Percentiles rank a stretch among this genome's conserved stretches.
phyloP scores from a whole-genome alignment of 2,888 invertebrate genomes.

The Drosophila monieri region DNA sequence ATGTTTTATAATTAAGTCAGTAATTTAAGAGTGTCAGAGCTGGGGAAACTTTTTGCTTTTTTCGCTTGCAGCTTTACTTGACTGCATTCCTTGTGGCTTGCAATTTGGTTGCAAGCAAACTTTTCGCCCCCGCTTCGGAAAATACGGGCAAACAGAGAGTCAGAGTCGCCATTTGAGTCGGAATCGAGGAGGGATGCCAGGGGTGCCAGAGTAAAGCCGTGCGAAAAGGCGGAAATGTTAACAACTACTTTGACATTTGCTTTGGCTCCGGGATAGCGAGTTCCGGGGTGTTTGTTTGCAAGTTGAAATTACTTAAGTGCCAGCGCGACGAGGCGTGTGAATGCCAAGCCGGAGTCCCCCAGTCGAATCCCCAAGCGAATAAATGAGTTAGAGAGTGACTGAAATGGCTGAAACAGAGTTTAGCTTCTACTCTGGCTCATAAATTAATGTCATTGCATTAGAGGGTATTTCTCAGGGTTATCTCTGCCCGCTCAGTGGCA shows the following conservation, averaged over 20 bases:
- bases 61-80: slow-evolving; percentile 58
- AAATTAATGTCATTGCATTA: slow-evolving; percentile 71
- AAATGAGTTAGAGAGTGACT: slow-evolving; percentile 42
- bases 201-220: slow-evolving; percentile 33
- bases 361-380: slow-evolving; percentile 39
- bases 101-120: slow-evolving; percentile 62
- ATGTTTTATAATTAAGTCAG: slow-evolving; percentile 78
- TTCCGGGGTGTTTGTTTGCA: slow-evolving; percentile 53
- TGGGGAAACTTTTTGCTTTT: slow-evolving; percentile 49
- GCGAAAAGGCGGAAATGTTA: slow-evolving; percentile 71
- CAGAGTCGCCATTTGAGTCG: not conserved
- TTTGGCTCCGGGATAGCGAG: slow-evolving; percentile 26
- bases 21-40: slow-evolving; percentile 73
- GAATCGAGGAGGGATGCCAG: not conserved
- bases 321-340: slow-evolving; percentile 65
- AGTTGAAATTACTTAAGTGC: slow-evolving; percentile 72
- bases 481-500: slow-evolving; percentile 15
- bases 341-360: slow-evolving; percentile 42
- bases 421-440: slow-evolving; percentile 45
- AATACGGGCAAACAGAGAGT: slow-evolving; percentile 3
- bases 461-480: slow-evolving; percentile 51
- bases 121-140: slow-evolving; percentile 51
- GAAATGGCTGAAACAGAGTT: slow-evolving; percentile 33
- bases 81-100: slow-evolving; percentile 67
- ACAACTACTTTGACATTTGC: slow-evolving; percentile 79